Evolutionary conservation across 2,888 invertebrate species (phyloP).

Genomic region (Leptinotarsa tumamoca): DNA sequence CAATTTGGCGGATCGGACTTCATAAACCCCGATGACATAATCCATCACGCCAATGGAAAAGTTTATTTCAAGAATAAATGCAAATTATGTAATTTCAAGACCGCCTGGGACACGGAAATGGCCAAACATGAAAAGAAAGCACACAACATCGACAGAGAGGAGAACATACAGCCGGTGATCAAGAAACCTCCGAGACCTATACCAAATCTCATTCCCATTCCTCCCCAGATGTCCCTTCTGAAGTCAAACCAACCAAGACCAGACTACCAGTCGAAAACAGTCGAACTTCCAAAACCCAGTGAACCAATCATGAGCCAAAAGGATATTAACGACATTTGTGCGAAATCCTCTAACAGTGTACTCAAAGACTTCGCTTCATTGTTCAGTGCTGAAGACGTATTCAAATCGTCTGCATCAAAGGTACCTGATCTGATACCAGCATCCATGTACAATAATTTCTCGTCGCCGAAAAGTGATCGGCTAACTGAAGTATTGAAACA

Average conservation of each 20-base stretch:
- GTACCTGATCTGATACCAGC: conserved; percentile 62
- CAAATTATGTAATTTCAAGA: conserved; percentile 71
- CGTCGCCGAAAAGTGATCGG: conserved; percentile 46
- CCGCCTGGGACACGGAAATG: conserved; percentile 72
- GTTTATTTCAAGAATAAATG: conserved; percentile 67
- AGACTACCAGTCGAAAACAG: conserved; percentile 47
- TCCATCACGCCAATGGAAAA: conserved; percentile 65
- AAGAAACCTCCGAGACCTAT: conserved; percentile 73
- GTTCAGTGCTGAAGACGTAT: conserved; percentile 64
- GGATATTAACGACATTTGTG: conserved; percentile 67
- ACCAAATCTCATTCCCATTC: conserved; percentile 81
- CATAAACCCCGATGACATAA: conserved; percentile 67
- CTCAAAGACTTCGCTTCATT: conserved; percentile 72
- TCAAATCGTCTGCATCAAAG: conserved; percentile 55
- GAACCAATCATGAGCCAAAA: conserved; percentile 65
- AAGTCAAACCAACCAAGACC: conserved; percentile 35
- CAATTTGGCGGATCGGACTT: conserved; percentile 67
- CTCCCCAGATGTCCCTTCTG: conserved; percentile 66
- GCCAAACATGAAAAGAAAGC: conserved; percentile 68
- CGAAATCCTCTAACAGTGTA: conserved; percentile 66
- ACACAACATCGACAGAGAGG: conserved; percentile 64
- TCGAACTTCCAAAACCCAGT: conserved; percentile 46
- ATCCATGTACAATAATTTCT: conserved; percentile 44
- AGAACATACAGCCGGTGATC: conserved; percentile 46
- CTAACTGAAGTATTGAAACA: conserved; percentile 67